Percentiles rank a stretch among this genome's conserved stretches.
Conservation (phyloP, 2,113 vertebrate genomes). For the Speoplatyrhinus poulsoni region DNA sequence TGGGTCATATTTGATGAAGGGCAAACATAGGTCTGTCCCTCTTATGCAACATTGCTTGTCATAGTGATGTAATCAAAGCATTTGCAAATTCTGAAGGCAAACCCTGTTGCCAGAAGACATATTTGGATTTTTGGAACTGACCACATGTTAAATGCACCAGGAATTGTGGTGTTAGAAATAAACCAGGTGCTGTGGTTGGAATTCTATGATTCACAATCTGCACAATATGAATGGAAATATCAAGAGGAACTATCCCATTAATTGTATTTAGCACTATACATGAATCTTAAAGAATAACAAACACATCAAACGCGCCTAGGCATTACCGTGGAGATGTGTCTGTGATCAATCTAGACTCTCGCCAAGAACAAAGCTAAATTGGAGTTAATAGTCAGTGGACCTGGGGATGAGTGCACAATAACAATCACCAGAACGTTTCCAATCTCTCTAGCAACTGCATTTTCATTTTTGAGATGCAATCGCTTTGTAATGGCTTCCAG, state of each 20-base stretch:
- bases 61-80: constrained; percentile 29
- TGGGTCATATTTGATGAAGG: constrained; percentile 31
- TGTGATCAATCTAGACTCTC: constrained; percentile 9
- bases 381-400: constrained; percentile 27
- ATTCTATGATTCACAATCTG: constrained; percentile 1
- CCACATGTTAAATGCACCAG: constrained; percentile 17
- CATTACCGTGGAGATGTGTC: not conserved
- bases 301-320: no score
- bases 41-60: constrained; percentile 31
- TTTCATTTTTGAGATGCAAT: constrained; percentile 63
- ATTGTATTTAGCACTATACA: no score
- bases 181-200: not conserved
- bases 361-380: constrained; percentile 31
- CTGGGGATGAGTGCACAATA: constrained; percentile 13
- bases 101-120: constrained; percentile 35
- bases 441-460: constrained; percentile 35
- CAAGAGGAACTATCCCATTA: no score
- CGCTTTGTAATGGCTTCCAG: constrained; percentile 71
- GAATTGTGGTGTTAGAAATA: constrained; percentile 7
- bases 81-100: constrained; percentile 9
- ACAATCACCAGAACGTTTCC: constrained; percentile 31
- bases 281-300: no score
- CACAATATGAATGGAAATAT: no score
- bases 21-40: constrained; percentile 17
- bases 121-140: constrained; percentile 31